Base-by-base conservation (phyloP, 2,888 invertebrate genomes). In the Stenolophus ochropezus region DNA sequence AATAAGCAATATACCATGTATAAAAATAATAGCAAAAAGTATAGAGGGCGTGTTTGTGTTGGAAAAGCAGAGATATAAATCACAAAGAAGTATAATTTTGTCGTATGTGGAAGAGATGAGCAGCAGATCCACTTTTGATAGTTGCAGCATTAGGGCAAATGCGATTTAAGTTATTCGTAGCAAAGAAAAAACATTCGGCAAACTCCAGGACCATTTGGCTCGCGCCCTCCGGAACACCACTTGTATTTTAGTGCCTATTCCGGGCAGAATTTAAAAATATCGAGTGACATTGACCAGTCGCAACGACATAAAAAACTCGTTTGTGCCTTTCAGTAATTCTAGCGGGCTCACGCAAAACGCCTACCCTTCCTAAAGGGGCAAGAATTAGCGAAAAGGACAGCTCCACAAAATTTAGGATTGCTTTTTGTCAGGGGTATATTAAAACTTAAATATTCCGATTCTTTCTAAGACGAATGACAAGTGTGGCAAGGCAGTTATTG, bases 211-310 rank as follows among this genome's bases (percentile, higher is more conserved):
- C 25, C 69, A 69, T 71, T 71, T 49, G 21, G 71, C 27, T 42
- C 20, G 73, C 47, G 47, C 11, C 4, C 14, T 18, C 53, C 74
- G 18, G 51, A 16, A 21, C 74, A 51, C 51, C 74, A 74, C 53
- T 74, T 74, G 74, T 51, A 23, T 74, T 74, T 74, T 74, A 73
- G 47, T 73, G 73, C 73, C 73, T 49, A 73, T 73, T 73, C 51
- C 73, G 49, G 49, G 73, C 73, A 73, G 73, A 73, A 73, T 73
- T 73, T 73, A 73, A 73, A 49, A 73, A 73, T 73, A 49, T 74
- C 74, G 74, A 53, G 51, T 74, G 25, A 74, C 74, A 25, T 27
- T 74, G 74, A 25, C 74, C 74, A 53, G 51, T 74, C 20, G 74
- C 25, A 14, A 53, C 51, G 53, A 74, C n/a, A 74, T 74, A 51